Base-by-base conservation (phyloP, 2,113 vertebrate species). In the Caranx ignobilis region DNA sequence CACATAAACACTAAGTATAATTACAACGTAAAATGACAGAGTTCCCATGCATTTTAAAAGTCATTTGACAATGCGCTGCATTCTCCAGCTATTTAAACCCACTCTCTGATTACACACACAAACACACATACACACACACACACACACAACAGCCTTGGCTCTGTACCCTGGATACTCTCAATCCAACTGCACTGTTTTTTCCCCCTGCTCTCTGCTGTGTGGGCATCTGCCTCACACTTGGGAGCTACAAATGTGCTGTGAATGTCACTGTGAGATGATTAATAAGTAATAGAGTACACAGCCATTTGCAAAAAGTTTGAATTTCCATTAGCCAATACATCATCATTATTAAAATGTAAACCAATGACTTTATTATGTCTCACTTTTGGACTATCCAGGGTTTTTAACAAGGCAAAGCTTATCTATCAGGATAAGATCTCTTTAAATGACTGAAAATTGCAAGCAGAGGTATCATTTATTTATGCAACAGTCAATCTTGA, bases 181-280 rank as follows among this genome's bases (percentile, higher is more conserved):
- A 18, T 18, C 56, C 16, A 4, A 39, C 54, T 56, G 50, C 54
- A 64, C 47, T 67, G 71, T 61, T 32, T 73, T 75, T 26, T 26
- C 56, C 26, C 32, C 21, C 47, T 56, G 54, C 81, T 80, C 81
- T 68, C 75, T 75, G 83, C 81, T 88, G 69, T 81, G 75, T 69
- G 59, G 69, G 82, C 81, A 91, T 88, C 74, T 84, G 83, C 52
- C 75, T 34, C 52, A 65, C 67, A 77, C 75, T 62, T 63, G 67
- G 34, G 56, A 75, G 57, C 76, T 18, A 32, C 64, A 77, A 39
- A 54, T 70, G 63, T 71, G 70, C 76, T 73, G 57, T 81, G 55
- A 86, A 70, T 75, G 72, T 86, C 71, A 74, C 47, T 11, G 19
- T 43, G 19, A 77, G 4, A 72, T 48, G 55, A 85, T 82, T 37